Evolutionary conservation across 2,888 invertebrate genomes (phyloP), one percentile per base, ranked within the genome.

Genomic region (Cheilosia urbana): DNA sequence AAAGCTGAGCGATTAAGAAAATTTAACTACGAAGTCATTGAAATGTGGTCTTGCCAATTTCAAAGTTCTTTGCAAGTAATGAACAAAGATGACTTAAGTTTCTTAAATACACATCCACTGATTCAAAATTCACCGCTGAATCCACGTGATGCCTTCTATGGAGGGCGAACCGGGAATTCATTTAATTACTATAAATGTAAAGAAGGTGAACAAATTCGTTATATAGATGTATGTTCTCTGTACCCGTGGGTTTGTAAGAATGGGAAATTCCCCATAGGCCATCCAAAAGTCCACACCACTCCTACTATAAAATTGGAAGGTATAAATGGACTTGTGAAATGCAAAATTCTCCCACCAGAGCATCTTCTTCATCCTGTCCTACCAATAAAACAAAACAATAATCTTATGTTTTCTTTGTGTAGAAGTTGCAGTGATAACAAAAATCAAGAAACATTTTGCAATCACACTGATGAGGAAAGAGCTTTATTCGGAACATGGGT

Each of bases 241-340:
- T 90, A 91, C 66, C 90, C 90, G 0, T 90, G 55, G 37, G 83
- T 89, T 9, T 89, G 87, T 73, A 47, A 55, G 13, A 42, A 68
- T 11, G 68, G 53, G 13, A 66, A 53, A 66, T 66, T 66, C 13
- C 49, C 66, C 3, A 1, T 60, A 2, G n/a, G 9, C 3, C 45
- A 68, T 11, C 45, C 55, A 7, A 57, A 55, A 57, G 37, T 68
- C 3, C 68, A 68, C 24, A 51, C 15, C 30, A 7, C 7, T 30
- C 30, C 30, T 9, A 0, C 7, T 30, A 9, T 0, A 9, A 30
- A 30, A 9, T 17, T 45, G 4, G 2, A 45, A n/a, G 7, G 5
- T 5, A 17, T 6, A 2, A 40, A 58, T 53, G 62, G 53, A 3
- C 1, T 69, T 30, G 34, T 77, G 1, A 77, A 77, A 45, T 77